Conservation (phyloP, 2,113 vertebrate genomes). For the Strix aluco region DNA sequence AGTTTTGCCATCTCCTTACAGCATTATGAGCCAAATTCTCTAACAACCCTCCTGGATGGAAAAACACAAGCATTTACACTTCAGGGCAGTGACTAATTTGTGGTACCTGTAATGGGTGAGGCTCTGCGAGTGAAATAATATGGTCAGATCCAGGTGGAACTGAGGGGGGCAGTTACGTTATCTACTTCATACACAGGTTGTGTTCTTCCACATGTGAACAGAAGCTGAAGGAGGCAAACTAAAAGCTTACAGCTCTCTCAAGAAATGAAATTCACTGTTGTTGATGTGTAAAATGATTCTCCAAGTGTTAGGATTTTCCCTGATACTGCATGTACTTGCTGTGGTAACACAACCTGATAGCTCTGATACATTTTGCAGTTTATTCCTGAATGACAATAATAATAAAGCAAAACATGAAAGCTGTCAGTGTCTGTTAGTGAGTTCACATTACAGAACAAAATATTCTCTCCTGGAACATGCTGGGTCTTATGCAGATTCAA, state of each 20-base stretch:
- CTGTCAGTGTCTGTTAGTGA: neutral
- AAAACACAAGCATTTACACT: slow-evolving; percentile 15
- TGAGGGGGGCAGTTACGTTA: neutral
- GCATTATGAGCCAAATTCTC: neutral
- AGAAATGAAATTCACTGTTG: neutral
- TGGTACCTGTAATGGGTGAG: neutral
- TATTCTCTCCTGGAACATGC: slow-evolving; percentile 30
- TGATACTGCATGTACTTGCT: neutral
- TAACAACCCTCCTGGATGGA: neutral
- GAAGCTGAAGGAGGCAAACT: neutral
- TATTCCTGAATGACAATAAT: neutral
- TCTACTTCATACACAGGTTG: neutral
- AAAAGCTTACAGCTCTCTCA: neutral
- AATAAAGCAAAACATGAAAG: neutral
- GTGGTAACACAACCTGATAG: neutral
- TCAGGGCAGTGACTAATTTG: neutral
- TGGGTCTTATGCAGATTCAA: slow-evolving; percentile 46
- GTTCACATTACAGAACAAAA: slow-evolving; percentile 48
- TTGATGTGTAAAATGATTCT: neutral
- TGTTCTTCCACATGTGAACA: neutral
- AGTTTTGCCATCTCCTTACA: neutral
- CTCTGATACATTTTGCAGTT: neutral
- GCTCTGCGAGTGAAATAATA: neutral
- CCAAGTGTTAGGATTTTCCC: neutral
- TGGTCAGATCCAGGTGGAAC: neutral